phyloP scores from a whole-genome alignment of 2,888 invertebrate genomes.

The Andrena praecox region DNA sequence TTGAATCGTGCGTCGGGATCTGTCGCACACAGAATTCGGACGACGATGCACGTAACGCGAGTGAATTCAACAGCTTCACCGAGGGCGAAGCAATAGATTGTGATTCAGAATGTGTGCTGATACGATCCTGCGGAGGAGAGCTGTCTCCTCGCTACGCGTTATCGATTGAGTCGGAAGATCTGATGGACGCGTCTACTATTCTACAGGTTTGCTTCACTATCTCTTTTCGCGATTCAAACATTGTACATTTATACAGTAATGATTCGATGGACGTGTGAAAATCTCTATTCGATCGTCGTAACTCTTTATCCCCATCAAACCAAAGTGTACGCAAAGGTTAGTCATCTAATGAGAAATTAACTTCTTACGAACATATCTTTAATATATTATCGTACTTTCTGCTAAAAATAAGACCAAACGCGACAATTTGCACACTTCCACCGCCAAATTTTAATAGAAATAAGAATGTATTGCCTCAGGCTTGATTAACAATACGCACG shows the following conservation, averaged over 20 bases:
- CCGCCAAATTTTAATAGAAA: too few species aligned
- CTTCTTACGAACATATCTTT: too few species aligned
- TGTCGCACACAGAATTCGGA: background rate
- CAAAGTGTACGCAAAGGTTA: too few species aligned
- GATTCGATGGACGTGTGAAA: background rate
- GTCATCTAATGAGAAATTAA: too few species aligned
- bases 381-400: too few species aligned
- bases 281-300: background rate
- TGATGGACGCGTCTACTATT: constrained; percentile 1
- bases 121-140: constrained; percentile 27
- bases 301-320: background rate
- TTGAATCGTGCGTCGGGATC: too few species aligned
- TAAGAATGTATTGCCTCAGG: too few species aligned
- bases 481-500: too few species aligned
- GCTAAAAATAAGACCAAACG: too few species aligned
- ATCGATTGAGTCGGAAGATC: background rate
- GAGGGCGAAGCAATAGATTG: constrained; percentile 3
- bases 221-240: background rate
- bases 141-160: background rate
- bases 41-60: background rate
- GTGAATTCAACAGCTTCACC: background rate
- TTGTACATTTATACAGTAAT: background rate
- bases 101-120: constrained; percentile 30
- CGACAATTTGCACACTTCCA: too few species aligned
- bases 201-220: constrained; percentile 18